These are phyloP conservation scores for Chiroxiphia lanceolata DNA, from an alignment of 2,797 vertebrate species.

Conservation along the genomic window DNA sequence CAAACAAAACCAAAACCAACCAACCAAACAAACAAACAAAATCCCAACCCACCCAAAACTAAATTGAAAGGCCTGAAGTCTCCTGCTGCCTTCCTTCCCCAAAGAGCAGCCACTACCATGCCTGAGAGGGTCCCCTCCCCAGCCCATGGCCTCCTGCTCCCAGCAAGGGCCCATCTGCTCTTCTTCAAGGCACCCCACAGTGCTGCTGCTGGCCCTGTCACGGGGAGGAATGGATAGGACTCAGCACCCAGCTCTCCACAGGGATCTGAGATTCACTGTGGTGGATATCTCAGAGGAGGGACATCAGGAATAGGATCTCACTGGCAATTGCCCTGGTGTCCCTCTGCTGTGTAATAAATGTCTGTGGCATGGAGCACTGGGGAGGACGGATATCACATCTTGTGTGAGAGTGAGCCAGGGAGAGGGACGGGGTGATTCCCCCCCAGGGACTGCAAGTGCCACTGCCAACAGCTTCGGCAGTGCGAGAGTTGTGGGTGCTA, in stretches of 20 bases:
- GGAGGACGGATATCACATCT: accelerated
- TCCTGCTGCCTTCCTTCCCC: not conserved
- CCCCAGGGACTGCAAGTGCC: not conserved
- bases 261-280: not conserved
- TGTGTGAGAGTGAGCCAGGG: not conserved
- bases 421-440: not conserved
- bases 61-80: not conserved
- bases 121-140: not conserved
- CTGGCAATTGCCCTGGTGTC: not conserved
- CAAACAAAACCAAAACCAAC: not conserved
- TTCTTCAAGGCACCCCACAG: not conserved
- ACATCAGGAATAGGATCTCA: not conserved
- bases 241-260: not conserved
- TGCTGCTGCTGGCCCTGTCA: no score
- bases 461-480: not conserved
- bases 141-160: not conserved
- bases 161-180: not conserved
- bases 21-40: no score
- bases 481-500: not conserved
- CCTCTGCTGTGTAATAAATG: not conserved
- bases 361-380: not conserved
- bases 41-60: not conserved
- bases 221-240: not conserved
- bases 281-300: not conserved
- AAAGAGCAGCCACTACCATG: not conserved